Percentiles rank a stretch among this genome's conserved stretches.
phyloP scores from a whole-genome alignment of 2,888 invertebrate genomes.

The Phrixothrix hirtus region DNA sequence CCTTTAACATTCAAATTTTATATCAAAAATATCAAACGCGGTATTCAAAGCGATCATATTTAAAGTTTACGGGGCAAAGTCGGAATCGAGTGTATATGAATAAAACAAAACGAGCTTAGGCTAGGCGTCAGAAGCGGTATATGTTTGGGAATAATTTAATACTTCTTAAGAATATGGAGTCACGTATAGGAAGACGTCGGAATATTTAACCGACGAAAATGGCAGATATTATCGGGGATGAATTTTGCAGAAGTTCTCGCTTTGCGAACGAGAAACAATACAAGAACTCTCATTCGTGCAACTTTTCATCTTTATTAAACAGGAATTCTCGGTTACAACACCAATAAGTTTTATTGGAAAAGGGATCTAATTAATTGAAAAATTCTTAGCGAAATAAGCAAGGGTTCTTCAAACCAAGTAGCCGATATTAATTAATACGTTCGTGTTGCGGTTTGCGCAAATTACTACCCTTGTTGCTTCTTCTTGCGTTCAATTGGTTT shows the following conservation, averaged over 20 bases:
- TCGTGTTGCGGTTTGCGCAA: slow-evolving; percentile 28
- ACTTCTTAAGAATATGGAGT: slow-evolving; percentile 51
- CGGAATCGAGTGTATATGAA: slow-evolving; percentile 53
- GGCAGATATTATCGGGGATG: slow-evolving; percentile 31
- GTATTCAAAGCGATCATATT: slow-evolving; percentile 32
- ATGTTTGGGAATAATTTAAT: slow-evolving; percentile 53
- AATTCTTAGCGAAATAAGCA: slow-evolving; percentile 34
- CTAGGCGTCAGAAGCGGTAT: slow-evolving; percentile 47
- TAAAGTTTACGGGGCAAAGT: slow-evolving; percentile 48
- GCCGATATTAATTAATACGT: slow-evolving; percentile 33
- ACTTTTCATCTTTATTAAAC: slow-evolving; percentile 21
- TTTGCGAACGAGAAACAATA: slow-evolving; percentile 21
- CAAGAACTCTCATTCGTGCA: slow-evolving; percentile 2
- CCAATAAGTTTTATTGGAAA: slow-evolving; percentile 27
- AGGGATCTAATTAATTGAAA: slow-evolving; percentile 35
- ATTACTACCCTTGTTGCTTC: too few species aligned
- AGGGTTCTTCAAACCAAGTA: slow-evolving; percentile 28
- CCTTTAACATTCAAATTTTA: too few species aligned
- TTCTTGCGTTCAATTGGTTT: too few species aligned
- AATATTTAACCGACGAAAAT: slow-evolving; percentile 47
- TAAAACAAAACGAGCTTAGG: slow-evolving; percentile 53
- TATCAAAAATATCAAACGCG: slow-evolving; percentile 27
- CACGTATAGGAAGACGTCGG: slow-evolving; percentile 49
- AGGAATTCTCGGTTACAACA: slow-evolving; percentile 12
- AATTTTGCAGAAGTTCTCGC: slow-evolving; percentile 24